Evolutionary conservation across 2,888 invertebrate species (phyloP).

Genomic region (Drosophila parthenogenetica): DNA sequence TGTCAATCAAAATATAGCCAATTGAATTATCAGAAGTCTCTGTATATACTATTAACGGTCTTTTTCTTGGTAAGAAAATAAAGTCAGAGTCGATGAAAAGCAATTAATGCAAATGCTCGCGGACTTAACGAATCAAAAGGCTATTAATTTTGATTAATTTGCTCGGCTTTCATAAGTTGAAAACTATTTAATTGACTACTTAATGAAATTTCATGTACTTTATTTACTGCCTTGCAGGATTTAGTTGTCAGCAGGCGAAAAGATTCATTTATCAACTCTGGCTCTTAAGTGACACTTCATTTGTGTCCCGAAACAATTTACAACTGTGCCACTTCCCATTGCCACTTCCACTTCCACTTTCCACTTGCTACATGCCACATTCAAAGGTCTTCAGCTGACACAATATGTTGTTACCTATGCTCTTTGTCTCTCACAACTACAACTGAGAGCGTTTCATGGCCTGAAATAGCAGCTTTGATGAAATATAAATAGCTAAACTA

Average conservation of each 20-base stretch:
- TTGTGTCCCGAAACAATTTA: slow-evolving; percentile 46
- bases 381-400: slow-evolving; percentile 2
- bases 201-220: slow-evolving; percentile 24
- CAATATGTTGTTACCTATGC: slow-evolving; percentile 53
- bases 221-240: slow-evolving; percentile 10
- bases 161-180: background rate
- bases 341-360: background rate
- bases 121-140: slow-evolving; percentile 8
- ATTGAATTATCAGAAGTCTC: background rate
- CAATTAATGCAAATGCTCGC: slow-evolving; percentile 16
- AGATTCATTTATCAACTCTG: slow-evolving; percentile 54
- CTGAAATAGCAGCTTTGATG: no score
- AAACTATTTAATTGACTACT: slow-evolving; percentile 31
- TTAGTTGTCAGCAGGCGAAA: slow-evolving; percentile 40
- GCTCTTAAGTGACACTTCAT: slow-evolving; percentile 36
- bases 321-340: slow-evolving; percentile 23
- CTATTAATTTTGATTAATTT: slow-evolving; percentile 25
- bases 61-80: background rate
- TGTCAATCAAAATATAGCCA: background rate
- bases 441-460: no score
- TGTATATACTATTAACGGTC: no score
- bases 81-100: background rate
- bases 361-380: slow-evolving; percentile 6
- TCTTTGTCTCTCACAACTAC: slow-evolving; percentile 17
- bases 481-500: no score